phyloP scores from a whole-genome alignment of 2,797 vertebrate species.

The Propithecus deckenii region DNA sequence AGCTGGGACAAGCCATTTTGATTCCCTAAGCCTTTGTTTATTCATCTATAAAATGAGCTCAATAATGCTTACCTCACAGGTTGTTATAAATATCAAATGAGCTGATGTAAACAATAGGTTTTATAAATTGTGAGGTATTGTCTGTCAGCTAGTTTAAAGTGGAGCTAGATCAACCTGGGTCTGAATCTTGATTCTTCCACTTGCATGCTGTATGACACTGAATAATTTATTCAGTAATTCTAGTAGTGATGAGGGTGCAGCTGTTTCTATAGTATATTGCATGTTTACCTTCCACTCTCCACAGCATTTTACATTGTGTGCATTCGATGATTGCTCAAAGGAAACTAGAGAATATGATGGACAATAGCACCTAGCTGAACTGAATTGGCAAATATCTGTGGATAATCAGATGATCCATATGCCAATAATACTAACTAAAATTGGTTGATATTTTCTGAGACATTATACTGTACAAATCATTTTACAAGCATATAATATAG shows the following conservation, averaged over 20 bases:
- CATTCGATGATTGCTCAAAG: not conserved
- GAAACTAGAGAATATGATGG: not conserved
- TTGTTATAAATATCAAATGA: not conserved
- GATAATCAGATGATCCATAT: not conserved
- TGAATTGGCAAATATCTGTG: not conserved
- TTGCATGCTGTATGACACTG: not conserved
- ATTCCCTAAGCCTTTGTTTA: slow-evolving; percentile 1
- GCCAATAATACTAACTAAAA: not conserved
- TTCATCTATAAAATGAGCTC: not conserved
- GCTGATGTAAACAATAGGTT: not conserved
- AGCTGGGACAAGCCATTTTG: not conserved
- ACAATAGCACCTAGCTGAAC: not conserved
- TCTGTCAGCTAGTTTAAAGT: not conserved
- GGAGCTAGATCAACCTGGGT: not conserved
- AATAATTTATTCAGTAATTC: slow-evolving; percentile 11
- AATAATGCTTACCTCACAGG: not conserved
- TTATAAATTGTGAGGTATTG: not conserved
- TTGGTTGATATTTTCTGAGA: not conserved
- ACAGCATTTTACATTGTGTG: not conserved
- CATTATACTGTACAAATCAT: not conserved
- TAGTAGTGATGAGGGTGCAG: not conserved
- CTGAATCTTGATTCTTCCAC: not conserved
- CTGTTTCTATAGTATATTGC: not conserved
- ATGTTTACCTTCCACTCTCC: not conserved
- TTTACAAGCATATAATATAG: not conserved